A percentile compares a stretch with the other conserved stretches of the same genome.
phyloP scores from a whole-genome alignment of 1,140 invertebrate species.

The Philotrypesis tridentata region DNA sequence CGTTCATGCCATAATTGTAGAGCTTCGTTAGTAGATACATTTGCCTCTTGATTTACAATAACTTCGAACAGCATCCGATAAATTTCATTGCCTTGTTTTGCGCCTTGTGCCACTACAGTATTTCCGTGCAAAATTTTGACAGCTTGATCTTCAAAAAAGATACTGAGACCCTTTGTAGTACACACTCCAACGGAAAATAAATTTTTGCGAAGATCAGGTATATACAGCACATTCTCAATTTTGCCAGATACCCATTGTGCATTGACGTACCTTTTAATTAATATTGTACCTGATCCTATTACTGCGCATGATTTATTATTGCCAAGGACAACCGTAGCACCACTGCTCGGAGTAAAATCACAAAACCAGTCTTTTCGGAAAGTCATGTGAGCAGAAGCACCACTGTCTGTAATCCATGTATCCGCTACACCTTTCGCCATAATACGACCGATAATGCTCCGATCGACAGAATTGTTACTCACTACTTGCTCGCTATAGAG shows the following conservation, averaged over 20 bases:
- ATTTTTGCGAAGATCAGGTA: conserved; percentile 39
- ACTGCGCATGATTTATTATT: background rate
- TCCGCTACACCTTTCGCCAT: background rate
- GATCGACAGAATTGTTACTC: too few species aligned
- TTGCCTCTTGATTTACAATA: too few species aligned
- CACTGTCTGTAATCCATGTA: background rate
- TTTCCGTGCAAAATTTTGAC: too few species aligned
- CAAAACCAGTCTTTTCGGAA: background rate
- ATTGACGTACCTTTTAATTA: conserved; percentile 34
- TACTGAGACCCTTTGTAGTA: conserved; percentile 12
- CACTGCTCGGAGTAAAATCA: background rate
- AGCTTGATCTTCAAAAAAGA: background rate
- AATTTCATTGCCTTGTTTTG: too few species aligned
- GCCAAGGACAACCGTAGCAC: background rate
- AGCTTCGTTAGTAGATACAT: background rate
- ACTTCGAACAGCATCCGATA: too few species aligned
- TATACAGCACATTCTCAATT: conserved; percentile 41
- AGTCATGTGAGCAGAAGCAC: background rate
- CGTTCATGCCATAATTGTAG: conserved; percentile 19
- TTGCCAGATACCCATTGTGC: background rate
- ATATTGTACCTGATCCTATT: conserved; percentile 7
- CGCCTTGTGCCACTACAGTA: too few species aligned
- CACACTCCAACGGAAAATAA: conserved; percentile 43
- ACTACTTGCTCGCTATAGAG: background rate
- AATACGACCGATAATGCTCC: background rate